phyloP scores from a whole-genome alignment of 2,888 invertebrate species.

The Lydus trimaculatus region DNA sequence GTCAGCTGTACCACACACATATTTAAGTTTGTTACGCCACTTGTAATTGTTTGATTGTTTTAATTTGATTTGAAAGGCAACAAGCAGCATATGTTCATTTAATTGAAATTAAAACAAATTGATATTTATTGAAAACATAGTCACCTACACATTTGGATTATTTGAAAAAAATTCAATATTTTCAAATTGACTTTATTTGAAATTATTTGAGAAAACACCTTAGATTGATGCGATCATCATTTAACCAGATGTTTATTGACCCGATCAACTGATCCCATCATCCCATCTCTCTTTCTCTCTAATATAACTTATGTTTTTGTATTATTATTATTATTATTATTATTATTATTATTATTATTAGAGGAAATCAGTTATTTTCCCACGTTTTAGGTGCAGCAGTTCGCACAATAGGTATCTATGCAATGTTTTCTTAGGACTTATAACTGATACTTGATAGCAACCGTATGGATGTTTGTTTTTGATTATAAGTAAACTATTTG shows the following conservation, averaged over 20 bases:
- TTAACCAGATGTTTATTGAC: constrained; percentile 5
- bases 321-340: background rate
- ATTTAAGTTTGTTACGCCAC: background rate
- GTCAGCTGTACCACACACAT: background rate
- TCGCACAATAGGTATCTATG: constrained; percentile 16
- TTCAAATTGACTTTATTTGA: background rate
- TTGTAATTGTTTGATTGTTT: background rate
- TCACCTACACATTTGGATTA: background rate
- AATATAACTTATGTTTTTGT: background rate
- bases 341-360: background rate
- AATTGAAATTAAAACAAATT: background rate
- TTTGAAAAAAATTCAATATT: background rate
- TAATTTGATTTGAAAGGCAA: background rate
- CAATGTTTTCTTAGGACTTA: constrained; percentile 29
- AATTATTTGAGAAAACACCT: background rate
- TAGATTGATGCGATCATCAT: background rate
- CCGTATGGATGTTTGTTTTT: background rate
- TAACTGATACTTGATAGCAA: background rate
- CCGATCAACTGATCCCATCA: background rate
- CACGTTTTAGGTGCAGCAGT: constrained; percentile 33
- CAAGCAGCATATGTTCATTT: background rate
- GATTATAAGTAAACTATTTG: background rate
- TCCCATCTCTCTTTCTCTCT: background rate
- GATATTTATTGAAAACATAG: background rate
- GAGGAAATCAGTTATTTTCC: constrained; percentile 23